These are phyloP conservation scores for Steinernema carpocapsae DNA, from an alignment of 2,888 invertebrate genomes.

Conservation along the genomic window DNA sequence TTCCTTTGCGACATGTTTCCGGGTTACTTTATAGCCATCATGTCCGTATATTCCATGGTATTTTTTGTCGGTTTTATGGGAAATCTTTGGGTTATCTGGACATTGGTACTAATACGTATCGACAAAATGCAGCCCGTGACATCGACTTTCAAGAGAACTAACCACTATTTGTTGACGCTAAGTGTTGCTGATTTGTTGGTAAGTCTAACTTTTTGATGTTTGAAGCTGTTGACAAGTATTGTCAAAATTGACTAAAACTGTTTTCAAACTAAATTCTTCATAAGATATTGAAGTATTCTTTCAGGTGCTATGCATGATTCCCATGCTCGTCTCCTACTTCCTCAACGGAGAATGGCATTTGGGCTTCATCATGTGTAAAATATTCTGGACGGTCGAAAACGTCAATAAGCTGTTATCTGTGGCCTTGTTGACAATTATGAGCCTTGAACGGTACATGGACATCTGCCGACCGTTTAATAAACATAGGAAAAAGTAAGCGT, in stretches of 20 bases:
- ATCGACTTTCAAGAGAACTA: conserved; percentile 2
- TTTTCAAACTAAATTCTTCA: background rate
- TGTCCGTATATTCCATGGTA: background rate
- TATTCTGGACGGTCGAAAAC: conserved; percentile 57
- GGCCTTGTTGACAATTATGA: conserved; percentile 60
- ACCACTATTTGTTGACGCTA: conserved; percentile 27
- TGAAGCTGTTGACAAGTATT: background rate
- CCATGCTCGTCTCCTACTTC: conserved; percentile 47
- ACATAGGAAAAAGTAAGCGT: conserved; percentile 7
- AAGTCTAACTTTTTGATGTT: background rate
- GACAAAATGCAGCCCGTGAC: conserved; percentile 20
- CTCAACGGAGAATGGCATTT: conserved; percentile 41
- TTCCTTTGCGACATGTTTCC: background rate
- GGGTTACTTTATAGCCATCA: conserved; percentile 17
- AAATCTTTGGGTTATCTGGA: conserved; percentile 13
- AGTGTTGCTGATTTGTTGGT: conserved; percentile 32
- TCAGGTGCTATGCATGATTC: conserved; percentile 29
- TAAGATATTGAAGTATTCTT: background rate
- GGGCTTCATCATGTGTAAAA: conserved; percentile 45
- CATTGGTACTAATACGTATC: background rate
- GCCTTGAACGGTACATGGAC: conserved; percentile 53
- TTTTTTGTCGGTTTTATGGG: conserved; percentile 19
- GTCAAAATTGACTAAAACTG: background rate
- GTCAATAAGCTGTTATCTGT: conserved; percentile 63
- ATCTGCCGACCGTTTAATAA: conserved; percentile 48